Evolutionary conservation across 2,888 invertebrate genomes (phyloP).

Genomic region (Tiphia femorata): DNA sequence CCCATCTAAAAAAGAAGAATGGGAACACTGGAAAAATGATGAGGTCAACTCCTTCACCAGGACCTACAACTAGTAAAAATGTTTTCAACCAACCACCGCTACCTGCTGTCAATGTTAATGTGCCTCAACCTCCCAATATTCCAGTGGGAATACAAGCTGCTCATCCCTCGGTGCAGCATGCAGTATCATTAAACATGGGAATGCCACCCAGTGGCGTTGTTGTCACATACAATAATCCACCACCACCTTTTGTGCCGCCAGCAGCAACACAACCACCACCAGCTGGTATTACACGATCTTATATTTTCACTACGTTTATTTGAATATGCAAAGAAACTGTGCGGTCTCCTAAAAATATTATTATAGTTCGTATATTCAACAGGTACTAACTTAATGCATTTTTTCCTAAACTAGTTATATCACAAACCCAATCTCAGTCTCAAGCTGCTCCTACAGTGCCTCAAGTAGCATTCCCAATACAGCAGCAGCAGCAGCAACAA

Average conservation of each 20-base stretch:
- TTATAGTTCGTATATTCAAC: background rate
- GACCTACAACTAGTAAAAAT: constrained; percentile 60
- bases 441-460: constrained; percentile 49
- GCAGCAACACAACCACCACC: constrained; percentile 61
- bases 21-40: constrained; percentile 76
- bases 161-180: constrained; percentile 61
- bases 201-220: constrained; percentile 65
- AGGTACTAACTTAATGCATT: background rate
- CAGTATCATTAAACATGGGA: constrained; percentile 61
- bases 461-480: constrained; percentile 48
- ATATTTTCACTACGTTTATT: background rate
- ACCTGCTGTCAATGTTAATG: constrained; percentile 52
- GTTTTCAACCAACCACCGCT: constrained; percentile 61
- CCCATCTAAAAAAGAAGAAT: constrained; percentile 84
- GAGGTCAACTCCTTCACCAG: constrained; percentile 73
- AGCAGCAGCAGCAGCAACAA: constrained; percentile 30
- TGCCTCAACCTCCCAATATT: constrained; percentile 60
- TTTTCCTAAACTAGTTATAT: constrained; percentile 29
- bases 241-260: constrained; percentile 63
- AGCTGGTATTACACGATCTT: constrained; percentile 34
- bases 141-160: constrained; percentile 58
- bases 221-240: constrained; percentile 59
- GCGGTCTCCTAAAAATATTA: no score
- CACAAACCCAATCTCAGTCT: constrained; percentile 46
- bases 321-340: background rate